Evolutionary conservation across 23 tunicate genomes (phyloP).

Genomic region (Ciona savignyi): DNA sequence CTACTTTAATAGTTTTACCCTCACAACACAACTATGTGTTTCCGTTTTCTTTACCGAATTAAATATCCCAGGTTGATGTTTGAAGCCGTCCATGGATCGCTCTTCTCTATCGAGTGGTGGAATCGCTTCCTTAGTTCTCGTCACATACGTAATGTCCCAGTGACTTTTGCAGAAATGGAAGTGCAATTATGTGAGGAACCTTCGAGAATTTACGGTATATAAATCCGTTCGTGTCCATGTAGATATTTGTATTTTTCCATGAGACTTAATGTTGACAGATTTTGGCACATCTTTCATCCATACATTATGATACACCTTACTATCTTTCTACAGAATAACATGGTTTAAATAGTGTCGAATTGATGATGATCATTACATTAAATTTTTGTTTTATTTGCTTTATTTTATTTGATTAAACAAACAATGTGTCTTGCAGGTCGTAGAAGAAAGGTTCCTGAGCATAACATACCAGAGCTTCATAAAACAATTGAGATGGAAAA

Average conservation of each 20-base stretch:
- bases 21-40: no score
- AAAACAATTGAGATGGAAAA: no score
- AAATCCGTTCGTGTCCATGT: background rate
- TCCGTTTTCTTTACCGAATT: no score
- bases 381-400: background rate
- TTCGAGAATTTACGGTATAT: background rate
- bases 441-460: no score
- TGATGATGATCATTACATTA: no score
- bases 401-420: background rate
- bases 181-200: conserved; percentile 61
- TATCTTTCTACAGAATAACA: no score
- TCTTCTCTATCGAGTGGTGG: conserved; percentile 48
- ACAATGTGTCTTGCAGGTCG: no score
- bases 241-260: no score
- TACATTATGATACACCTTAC: no score
- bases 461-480: no score
- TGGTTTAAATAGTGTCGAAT: no score
- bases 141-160: conserved; percentile 51
- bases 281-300: background rate
- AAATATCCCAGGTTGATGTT: conserved; percentile 44
- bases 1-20: no score
- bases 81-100: conserved; percentile 57
- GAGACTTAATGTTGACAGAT: background rate
- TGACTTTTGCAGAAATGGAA: conserved; percentile 76
- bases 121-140: conserved; percentile 41